phyloP scores from a whole-genome alignment of 1,140 invertebrate genomes.

The Drosophila chauvacae region DNA sequence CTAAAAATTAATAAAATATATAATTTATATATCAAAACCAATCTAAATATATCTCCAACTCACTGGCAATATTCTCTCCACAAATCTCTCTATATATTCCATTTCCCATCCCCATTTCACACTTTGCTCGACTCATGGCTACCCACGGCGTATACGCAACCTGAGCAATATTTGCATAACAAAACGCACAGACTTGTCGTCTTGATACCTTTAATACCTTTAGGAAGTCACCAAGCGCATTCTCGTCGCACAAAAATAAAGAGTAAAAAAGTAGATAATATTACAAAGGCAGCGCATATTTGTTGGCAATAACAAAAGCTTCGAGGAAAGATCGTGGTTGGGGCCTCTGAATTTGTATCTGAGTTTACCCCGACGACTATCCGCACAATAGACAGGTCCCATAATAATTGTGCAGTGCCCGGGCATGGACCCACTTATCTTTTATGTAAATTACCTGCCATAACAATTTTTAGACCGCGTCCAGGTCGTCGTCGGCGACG shows the following conservation, averaged over 20 bases:
- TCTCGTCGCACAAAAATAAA: constrained; percentile 18
- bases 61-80: neutral
- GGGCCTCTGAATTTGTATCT: constrained; percentile 13
- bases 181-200: constrained; percentile 51
- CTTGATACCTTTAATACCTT: constrained; percentile 70
- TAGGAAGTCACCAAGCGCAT: constrained; percentile 68
- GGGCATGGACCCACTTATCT: constrained; percentile 67
- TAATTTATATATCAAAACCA: neutral
- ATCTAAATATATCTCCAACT: neutral
- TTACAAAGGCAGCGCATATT: constrained; percentile 48
- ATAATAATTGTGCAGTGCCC: constrained; percentile 73
- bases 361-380: constrained; percentile 44
- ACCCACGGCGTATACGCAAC: constrained; percentile 78
- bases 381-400: constrained; percentile 69
- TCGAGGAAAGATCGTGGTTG: constrained; percentile 55
- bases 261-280: constrained; percentile 20
- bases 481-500: constrained; percentile 27
- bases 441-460: constrained; percentile 82
- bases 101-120: constrained; percentile 20
- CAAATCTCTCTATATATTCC: too few species aligned
- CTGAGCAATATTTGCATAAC: constrained; percentile 72
- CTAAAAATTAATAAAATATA: neutral
- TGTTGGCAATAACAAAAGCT: constrained; percentile 70
- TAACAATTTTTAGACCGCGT: constrained; percentile 61
- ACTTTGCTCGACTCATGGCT: constrained; percentile 51